A percentile compares a stretch with the other conserved stretches of the same genome.
Evolutionary conservation across 2,888 invertebrate genomes (phyloP).

Genomic region (Pristionchus fissidentatus): DNA sequence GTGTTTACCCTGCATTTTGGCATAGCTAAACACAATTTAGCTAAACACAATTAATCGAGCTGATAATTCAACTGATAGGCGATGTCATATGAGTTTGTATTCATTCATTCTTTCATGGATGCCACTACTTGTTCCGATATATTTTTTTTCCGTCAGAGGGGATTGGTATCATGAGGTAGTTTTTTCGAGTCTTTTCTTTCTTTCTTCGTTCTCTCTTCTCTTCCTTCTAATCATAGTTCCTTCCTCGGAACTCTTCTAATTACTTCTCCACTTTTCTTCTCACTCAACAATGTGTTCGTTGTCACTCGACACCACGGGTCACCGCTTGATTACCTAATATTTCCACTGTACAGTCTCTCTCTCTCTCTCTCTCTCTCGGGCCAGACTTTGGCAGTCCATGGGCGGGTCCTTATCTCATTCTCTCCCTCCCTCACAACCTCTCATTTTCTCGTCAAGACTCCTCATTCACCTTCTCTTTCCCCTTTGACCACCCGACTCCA

Average conservation of each 20-base stretch:
- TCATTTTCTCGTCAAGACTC: conserved; percentile 26
- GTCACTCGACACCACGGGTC: neutral
- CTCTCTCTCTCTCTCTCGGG: neutral
- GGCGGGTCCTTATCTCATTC: conserved; percentile 21
- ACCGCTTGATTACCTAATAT: conserved; percentile 14
- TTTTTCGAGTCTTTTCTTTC: too few relatives aligned
- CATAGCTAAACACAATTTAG: too few relatives aligned
- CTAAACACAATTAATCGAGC: too few relatives aligned
- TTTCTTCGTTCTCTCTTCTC: neutral
- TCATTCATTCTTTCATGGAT: too few relatives aligned
- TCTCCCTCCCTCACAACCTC: neutral
- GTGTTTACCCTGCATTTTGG: too few relatives aligned
- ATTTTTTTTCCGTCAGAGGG: too few relatives aligned
- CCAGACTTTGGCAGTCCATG: too few relatives aligned
- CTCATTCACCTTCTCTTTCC: conserved; percentile 1
- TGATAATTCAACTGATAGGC: too few relatives aligned
- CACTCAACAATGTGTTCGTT: neutral
- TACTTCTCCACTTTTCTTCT: neutral
- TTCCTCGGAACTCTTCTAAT: too few relatives aligned
- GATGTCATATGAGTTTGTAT: too few relatives aligned
- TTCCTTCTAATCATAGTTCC: neutral
- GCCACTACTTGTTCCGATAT: too few relatives aligned
- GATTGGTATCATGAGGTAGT: too few relatives aligned
- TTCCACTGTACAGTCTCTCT: neutral
- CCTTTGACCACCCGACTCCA: neutral